Evolutionary conservation across 2,888 invertebrate genomes (phyloP).

Genomic region (Meghimatium bilineatum): DNA sequence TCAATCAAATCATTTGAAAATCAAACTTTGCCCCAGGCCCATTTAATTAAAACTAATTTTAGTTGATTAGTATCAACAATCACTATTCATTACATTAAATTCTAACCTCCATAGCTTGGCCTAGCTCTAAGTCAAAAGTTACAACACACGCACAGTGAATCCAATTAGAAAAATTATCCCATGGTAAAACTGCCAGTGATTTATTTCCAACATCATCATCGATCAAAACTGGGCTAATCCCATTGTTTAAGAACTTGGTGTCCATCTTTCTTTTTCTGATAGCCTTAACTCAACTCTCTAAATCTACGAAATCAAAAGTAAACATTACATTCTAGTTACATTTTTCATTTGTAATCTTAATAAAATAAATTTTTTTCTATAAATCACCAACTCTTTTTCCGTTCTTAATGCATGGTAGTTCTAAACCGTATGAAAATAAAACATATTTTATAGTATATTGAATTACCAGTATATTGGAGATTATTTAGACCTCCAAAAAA

Average conservation of each 20-base stretch:
- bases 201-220: slow-evolving; percentile 55
- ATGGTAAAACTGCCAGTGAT: slow-evolving; percentile 75
- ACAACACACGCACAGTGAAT: slow-evolving; percentile 98
- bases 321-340: neutral
- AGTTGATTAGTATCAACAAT: too few species aligned
- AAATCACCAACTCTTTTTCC: too few species aligned
- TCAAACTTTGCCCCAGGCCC: too few species aligned
- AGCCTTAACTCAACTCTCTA: neutral
- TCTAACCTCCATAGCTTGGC: slow-evolving; percentile 94
- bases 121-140: slow-evolving; percentile 98
- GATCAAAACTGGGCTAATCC: slow-evolving; percentile 12
- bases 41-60: too few species aligned
- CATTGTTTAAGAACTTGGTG: neutral
- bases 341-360: neutral
- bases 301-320: neutral
- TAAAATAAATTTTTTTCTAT: too few species aligned
- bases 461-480: neutral
- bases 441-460: neutral
- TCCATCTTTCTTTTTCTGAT: slow-evolving; percentile 40
- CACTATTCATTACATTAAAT: neutral
- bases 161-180: slow-evolving; percentile 87
- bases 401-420: neutral
- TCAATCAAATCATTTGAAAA: too few species aligned
- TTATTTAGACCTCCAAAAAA: slow-evolving; percentile 53
- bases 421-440: neutral